Conservation (phyloP, 2,888 invertebrate genomes). For the Pachydiplax longipennis region DNA sequence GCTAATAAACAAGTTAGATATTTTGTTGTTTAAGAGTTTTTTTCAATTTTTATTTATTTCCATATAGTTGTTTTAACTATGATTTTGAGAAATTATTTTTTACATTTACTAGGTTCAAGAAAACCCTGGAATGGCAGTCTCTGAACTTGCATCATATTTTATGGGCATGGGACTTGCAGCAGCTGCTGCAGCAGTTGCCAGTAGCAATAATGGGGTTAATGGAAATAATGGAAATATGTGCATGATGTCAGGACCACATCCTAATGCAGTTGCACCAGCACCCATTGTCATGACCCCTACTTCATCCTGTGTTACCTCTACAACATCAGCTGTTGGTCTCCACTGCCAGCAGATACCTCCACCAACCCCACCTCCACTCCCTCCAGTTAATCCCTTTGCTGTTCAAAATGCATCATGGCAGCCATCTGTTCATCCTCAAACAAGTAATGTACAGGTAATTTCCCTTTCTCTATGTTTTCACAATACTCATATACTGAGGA, state of each 20-base stretch:
- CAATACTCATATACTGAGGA: too few relatives aligned
- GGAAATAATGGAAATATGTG: conserved; percentile 8
- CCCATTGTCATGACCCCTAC: conserved; percentile 7
- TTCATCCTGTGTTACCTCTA: conserved; percentile 18
- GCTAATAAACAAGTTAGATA: too few relatives aligned
- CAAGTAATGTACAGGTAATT: conserved; percentile 24
- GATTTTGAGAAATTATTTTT: too few relatives aligned
- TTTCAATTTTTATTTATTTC: too few relatives aligned
- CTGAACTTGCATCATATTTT: conserved; percentile 29
- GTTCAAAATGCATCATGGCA: conserved; percentile 28
- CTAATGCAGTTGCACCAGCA: conserved; percentile 6
- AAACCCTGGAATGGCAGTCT: conserved; percentile 22
- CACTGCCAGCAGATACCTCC: conserved; percentile 32
- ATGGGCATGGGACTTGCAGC: conserved; percentile 40
- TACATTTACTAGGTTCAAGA: neutral
- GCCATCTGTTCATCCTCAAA: conserved; percentile 35
- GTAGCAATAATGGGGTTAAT: conserved; percentile 29
- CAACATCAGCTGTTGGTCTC: conserved; percentile 13
- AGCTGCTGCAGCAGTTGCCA: conserved; percentile 4
- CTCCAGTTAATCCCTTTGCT: conserved; percentile 2
- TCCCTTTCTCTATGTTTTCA: neutral
- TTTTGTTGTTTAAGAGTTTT: too few relatives aligned
- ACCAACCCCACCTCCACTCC: conserved; percentile 22
- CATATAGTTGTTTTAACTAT: too few relatives aligned
- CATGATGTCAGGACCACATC: conserved; percentile 23